Evolutionary conservation across 2,888 invertebrate species (phyloP), one percentile per base, ranked within the genome.

Genomic region (Galeruca laticollis): DNA sequence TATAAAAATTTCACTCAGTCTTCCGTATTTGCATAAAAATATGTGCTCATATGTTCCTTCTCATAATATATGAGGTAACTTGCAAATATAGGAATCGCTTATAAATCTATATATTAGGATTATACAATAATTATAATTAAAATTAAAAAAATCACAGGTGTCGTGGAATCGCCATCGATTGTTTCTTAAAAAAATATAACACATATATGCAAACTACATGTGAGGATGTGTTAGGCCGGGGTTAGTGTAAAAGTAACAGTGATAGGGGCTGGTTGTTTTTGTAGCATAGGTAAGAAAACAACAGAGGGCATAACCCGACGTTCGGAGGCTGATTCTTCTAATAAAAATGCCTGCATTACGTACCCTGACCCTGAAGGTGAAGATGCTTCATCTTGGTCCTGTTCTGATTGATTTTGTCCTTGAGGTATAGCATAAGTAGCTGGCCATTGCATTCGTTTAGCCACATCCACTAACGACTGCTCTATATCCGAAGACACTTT

Each of bases 241-340:
- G 95, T 97, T 80, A 98, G 91, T 85, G 93, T 95, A 85, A 98
- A 96, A 86, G 96, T 95, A 82, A 96, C 93, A 79, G 95, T 95
- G 80, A 96, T 90, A 79, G 94, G 93, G 83, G 93, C 92, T 83
- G 92, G 93, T 82, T 96, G 91, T 86, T 94, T 92, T 84, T 94
- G 92, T 78, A 93, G 92, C 83, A 98, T 97, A 75, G 98, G 97
- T 87, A 98, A 90, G 88, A 96, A 96, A 86, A 98, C 95, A 81
- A 97, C 90, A 80, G 97, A 95, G 77, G 97, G 95, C 82, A 95
- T 92, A 86, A 97, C 94, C 84, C 92, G 91, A 67, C 83, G 79
- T 71, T 85, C 84, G 51, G 80, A 77, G 60, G 79, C 74, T 67
- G 82, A 80, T 85, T 94, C 94, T 86, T 92, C 91, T 80, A 96